Evolutionary conservation across 2,113 vertebrate genomes (phyloP).

Genomic region (Silurus asotus): DNA sequence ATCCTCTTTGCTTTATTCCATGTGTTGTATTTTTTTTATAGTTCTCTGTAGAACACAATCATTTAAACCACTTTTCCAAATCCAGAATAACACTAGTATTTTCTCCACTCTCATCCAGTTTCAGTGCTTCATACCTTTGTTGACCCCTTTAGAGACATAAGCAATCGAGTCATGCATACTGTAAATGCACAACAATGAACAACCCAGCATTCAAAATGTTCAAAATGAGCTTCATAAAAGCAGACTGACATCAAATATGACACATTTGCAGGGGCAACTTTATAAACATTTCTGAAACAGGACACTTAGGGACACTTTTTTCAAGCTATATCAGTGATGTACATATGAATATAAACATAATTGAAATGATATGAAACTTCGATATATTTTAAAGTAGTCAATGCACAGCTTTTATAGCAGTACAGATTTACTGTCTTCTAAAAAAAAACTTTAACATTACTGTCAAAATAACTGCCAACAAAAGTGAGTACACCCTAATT

Average conservation of each 20-base stretch:
- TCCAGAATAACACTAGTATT: background rate
- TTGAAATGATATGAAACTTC: no score
- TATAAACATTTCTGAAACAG: background rate
- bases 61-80: background rate
- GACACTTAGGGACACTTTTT: background rate
- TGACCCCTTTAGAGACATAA: background rate
- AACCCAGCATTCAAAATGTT: background rate
- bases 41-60: background rate
- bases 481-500: no score
- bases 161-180: background rate
- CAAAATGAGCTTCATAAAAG: background rate
- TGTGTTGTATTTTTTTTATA: background rate
- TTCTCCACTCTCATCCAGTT: background rate
- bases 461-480: no score
- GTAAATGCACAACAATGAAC: background rate
- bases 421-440: no score
- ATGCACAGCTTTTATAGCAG: no score
- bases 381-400: no score
- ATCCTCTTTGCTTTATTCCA: background rate
- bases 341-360: background rate
- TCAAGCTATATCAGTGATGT: background rate
- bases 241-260: background rate
- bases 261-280: background rate
- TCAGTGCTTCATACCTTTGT: background rate
- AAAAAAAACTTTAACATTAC: no score